Evolutionary conservation across 2,113 vertebrate species (phyloP).

Genomic region (Scytalopus superciliaris): DNA sequence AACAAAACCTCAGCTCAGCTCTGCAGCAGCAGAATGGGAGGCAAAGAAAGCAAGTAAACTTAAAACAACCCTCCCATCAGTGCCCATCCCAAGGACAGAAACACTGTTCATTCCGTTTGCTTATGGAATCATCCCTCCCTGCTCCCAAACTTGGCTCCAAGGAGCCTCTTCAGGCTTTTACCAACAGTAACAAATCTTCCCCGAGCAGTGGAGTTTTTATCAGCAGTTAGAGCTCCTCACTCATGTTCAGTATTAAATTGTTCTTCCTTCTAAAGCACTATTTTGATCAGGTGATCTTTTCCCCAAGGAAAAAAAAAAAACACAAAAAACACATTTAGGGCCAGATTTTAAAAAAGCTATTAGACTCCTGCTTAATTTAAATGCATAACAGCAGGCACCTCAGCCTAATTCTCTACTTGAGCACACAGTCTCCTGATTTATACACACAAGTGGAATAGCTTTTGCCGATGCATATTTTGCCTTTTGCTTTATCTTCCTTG

Average conservation of each 20-base stretch:
- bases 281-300: constrained; percentile 18
- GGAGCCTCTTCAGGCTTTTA: not conserved
- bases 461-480: not conserved
- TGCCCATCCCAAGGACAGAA: not conserved
- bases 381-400: constrained; percentile 8
- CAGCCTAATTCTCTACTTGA: constrained; percentile 44
- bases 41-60: not conserved
- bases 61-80: not conserved
- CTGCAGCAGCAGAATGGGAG: not conserved
- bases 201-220: not conserved
- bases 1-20: not conserved
- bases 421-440: constrained; percentile 36
- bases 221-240: not conserved
- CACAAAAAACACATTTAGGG: not conserved
- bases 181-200: not conserved
- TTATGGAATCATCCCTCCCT: accelerated
- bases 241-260: not conserved
- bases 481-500: not conserved
- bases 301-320: not conserved
- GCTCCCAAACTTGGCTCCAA: not conserved
- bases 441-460: constrained; percentile 9
- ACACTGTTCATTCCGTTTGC: not conserved
- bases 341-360: not conserved
- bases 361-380: constrained; percentile 43
- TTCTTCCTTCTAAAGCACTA: not conserved